Evolutionary conservation across 1,140 invertebrate species (phyloP), one percentile per base, ranked within the genome.

Genomic region (Babylonia areolata): DNA sequence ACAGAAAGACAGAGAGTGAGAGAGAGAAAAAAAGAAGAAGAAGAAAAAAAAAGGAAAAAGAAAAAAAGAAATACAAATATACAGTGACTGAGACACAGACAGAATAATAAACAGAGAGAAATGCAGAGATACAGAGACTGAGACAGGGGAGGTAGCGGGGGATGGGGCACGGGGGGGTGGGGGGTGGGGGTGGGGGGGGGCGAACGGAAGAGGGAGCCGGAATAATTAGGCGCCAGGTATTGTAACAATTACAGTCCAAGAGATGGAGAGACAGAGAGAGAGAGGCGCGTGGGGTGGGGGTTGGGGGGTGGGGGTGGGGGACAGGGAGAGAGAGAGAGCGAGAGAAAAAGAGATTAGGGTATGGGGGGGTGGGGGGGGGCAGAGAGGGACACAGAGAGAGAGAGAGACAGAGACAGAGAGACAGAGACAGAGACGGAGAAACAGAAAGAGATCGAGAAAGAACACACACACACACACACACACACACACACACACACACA

Each of bases 301-400:
- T n/a, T n/a, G n/a, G n/a, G n/a, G n/a, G n/a, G n/a, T n/a, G n/a
- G n/a, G n/a, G n/a, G n/a, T n/a, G n/a, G n/a, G 69, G 35, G 69
- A 73, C 28, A 73, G 69, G 35, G 69, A 31, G 69, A 64, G 69
- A 73, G 69, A 73, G 69, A 73, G 69, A 73, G 69, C 33, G 69
- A 73, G 69, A 73, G 69, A 73, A 31, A 73, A 31, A 73, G 69
- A 73, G 69, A n/a, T n/a, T n/a, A n/a, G n/a, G n/a, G n/a, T n/a
- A n/a, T n/a, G n/a, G n/a, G n/a, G n/a, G n/a, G n/a, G n/a, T n/a
- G n/a, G n/a, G n/a, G n/a, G n/a, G n/a, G n/a, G n/a, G 69, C 33
- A 73, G 69, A 73, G 69, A 73, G 69, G 35, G 69, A 73, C 28
- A 73, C 28, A 73, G 69, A 73, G 69, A 73, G 69, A 73, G 69